Base-by-base conservation (phyloP, 1,140 invertebrate genomes). In the Lordiphosa mommai region DNA sequence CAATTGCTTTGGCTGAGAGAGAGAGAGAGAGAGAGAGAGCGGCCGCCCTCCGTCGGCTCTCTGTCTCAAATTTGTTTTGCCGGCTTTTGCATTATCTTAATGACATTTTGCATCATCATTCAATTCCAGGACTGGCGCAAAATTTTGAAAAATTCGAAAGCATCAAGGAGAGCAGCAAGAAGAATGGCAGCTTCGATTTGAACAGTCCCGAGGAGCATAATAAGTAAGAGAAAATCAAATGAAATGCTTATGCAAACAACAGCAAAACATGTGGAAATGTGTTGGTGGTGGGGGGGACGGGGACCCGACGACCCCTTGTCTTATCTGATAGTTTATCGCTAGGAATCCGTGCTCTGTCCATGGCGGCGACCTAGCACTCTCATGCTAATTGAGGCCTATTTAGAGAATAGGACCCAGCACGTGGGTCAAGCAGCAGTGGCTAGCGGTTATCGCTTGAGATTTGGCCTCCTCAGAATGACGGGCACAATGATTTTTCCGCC, bases 101-200 rank as follows among this genome's bases (percentile, higher is more conserved):
- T 65, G 65, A 69, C 60, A 61, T 57, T 66, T 47, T 58, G 16
- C 37, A 52, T 52, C 14, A 63, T 58, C 8, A 10, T 34, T 27
- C 5, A 2, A 4, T 16, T 48, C 23, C 63, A 90, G 90, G 90
- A 64, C 67, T 90, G 47, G 58, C 89, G 30, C 90, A 90, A 79
- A 90, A 90, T 66, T 89, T 90, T 69, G 90, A 91, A 58, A 89
- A 88, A 48, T 79, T 88, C 14, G 87, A 88, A 46, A 88, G 72
- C 43, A 89, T 88, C 47, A 86, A 86, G 53, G 84, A 88, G 44
- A 87, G 84, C 49, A 61, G 66, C 30, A 71, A 67, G 38, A 85
- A 72, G 40, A 68, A 82, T 47, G 73, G 64, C 27, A 73, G 50
- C 38, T 82, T 80, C 23, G 87, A 88, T 64, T 29, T 84, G n/a